Evolutionary conservation across 2,113 vertebrate genomes (phyloP).

Genomic region (Oophaga pumilio): DNA sequence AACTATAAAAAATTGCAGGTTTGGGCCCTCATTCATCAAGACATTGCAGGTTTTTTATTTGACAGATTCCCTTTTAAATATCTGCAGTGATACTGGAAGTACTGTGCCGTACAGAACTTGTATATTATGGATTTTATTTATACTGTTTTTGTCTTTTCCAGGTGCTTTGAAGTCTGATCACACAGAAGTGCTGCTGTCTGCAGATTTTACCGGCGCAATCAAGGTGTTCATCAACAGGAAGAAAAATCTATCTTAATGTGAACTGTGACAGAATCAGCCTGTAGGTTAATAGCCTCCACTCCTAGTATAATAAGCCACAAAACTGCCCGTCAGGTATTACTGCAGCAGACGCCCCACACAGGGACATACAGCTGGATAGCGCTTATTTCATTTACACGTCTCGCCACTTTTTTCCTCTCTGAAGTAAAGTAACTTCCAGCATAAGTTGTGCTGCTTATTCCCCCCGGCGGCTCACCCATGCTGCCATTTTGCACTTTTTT

Average conservation of each 20-base stretch:
- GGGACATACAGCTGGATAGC: background rate
- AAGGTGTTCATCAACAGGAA: conserved; percentile 98
- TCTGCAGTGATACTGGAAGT: no score
- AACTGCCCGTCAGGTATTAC: background rate
- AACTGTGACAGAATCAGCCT: background rate
- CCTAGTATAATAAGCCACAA: background rate
- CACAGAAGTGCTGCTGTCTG: conserved; percentile 93
- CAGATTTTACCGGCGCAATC: conserved; percentile 98
- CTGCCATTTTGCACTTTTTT: background rate
- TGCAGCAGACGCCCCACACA: background rate
- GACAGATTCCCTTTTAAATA: no score
- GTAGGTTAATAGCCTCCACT: background rate
- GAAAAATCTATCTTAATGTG: conserved; percentile 77
- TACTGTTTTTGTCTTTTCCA: conserved; percentile 63
- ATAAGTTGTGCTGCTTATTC: background rate
- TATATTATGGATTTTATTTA: no score
- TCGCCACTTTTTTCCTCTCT: background rate
- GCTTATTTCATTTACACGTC: background rate
- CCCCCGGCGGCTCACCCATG: background rate
- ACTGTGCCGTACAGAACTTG: no score
- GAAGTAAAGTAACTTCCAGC: background rate
- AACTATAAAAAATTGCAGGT: no score
- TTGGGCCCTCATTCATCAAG: no score
- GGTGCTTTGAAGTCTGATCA: conserved; percentile 92
- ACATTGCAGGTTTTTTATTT: no score